Percentiles rank a stretch among this genome's conserved stretches.
phyloP scores from a whole-genome alignment of 2,113 vertebrate species.

The Amphiprion percula region DNA sequence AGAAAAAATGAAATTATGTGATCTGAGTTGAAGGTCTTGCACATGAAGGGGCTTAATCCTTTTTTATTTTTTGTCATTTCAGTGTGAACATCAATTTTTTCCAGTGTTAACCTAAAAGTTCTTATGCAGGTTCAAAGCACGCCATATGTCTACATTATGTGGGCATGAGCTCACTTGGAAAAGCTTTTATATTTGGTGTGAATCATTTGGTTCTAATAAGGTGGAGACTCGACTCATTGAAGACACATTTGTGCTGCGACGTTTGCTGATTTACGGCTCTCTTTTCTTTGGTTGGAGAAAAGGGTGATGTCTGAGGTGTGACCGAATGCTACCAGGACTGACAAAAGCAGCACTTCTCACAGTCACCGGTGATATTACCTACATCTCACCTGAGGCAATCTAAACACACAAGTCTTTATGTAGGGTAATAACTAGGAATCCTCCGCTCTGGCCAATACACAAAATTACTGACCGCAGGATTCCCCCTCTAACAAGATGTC shows the following conservation, averaged over 20 bases:
- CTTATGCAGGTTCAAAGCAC: neutral
- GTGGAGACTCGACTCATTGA: constrained; percentile 26
- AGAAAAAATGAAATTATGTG: no score
- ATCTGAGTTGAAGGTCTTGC: no score
- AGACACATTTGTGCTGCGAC: constrained; percentile 32
- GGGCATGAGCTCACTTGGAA: neutral
- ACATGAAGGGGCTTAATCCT: no score
- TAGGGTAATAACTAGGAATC: constrained; percentile 61
- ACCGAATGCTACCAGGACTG: constrained; percentile 37
- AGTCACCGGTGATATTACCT: constrained; percentile 37
- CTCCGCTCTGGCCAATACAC: constrained; percentile 72
- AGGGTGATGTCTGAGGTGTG: constrained; percentile 37
- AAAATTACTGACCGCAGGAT: constrained; percentile 54
- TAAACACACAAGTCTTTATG: constrained; percentile 65
- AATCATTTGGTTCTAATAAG: constrained; percentile 39
- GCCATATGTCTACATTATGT: neutral
- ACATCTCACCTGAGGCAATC: constrained; percentile 71
- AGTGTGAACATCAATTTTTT: neutral
- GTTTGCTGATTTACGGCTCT: constrained; percentile 61
- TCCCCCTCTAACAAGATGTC: constrained; percentile 70
- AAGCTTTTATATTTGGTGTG: constrained; percentile 48
- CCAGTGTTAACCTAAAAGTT: neutral
- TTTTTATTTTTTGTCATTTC: no score
- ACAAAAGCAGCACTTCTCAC: constrained; percentile 70
- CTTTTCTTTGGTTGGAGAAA: constrained; percentile 25